Evolutionary conservation across 2,113 vertebrate genomes (phyloP).

Genomic region (Malaclemys terrapin): DNA sequence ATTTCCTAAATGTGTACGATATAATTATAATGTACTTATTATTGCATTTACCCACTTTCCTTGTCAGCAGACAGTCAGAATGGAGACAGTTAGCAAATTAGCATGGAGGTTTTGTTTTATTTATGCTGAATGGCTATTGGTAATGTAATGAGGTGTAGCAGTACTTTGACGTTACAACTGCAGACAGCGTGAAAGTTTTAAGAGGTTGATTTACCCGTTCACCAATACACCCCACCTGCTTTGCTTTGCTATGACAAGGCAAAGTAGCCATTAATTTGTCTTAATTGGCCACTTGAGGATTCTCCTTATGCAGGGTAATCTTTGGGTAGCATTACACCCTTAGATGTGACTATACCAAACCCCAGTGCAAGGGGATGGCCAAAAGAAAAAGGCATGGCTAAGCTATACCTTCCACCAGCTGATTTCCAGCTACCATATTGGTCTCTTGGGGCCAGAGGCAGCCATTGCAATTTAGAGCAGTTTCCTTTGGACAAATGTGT

Average conservation of each 20-base stretch:
- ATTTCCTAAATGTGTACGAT: conserved; percentile 55
- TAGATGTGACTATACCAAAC: background rate
- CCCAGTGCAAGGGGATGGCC: rapidly evolving
- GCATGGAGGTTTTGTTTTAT: background rate
- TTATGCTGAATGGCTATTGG: background rate
- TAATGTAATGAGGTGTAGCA: background rate
- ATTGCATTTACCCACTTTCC: conserved; percentile 60
- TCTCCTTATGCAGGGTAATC: background rate
- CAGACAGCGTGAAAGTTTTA: background rate
- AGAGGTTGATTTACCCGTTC: background rate
- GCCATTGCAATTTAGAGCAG: background rate
- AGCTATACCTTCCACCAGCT: background rate
- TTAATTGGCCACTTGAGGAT: background rate
- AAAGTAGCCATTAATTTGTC: conserved; percentile 14
- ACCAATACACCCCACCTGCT: background rate
- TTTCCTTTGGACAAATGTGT: background rate
- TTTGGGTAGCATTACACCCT: background rate
- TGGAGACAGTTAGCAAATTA: background rate
- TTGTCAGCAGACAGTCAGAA: conserved; percentile 39
- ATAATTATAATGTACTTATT: conserved; percentile 43
- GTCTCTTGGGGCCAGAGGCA: background rate
- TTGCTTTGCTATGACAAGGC: background rate
- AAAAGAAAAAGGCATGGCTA: background rate
- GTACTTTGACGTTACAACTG: background rate
- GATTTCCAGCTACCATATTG: background rate